phyloP scores from a whole-genome alignment of 2,113 vertebrate genomes.

The Seriola rivoliana region DNA sequence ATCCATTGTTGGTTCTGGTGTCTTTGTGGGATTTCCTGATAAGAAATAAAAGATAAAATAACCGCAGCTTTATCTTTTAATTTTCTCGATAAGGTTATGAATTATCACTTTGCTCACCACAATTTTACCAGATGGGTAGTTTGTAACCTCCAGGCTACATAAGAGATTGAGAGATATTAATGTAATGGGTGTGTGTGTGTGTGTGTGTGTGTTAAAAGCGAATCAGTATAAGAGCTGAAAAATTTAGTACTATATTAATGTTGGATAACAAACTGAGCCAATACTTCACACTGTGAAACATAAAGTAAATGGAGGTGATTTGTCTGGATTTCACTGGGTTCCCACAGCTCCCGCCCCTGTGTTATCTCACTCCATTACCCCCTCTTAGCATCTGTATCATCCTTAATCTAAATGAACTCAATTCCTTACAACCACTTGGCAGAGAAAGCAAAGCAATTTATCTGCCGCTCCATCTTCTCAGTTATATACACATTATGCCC shows the following conservation, averaged over 20 bases:
- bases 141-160: not conserved
- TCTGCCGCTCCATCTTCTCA: constrained; percentile 33
- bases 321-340: constrained; percentile 37
- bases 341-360: constrained; percentile 4
- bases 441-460: constrained; percentile 31
- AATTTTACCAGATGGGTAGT: constrained; percentile 4
- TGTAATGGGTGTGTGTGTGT: not conserved
- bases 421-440: constrained; percentile 40
- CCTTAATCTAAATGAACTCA: constrained; percentile 54
- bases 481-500: constrained; percentile 25
- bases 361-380: constrained; percentile 48
- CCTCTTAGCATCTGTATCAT: constrained; percentile 30
- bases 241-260: not conserved
- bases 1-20: not conserved
- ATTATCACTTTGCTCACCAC: not conserved
- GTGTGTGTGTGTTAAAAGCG: not conserved
- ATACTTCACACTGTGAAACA: not conserved
- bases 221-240: constrained; percentile 4
- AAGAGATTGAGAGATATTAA: constrained; percentile 4
- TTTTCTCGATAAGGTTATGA: constrained; percentile 26
- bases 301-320: constrained; percentile 22
- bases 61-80: not conserved
- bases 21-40: not conserved
- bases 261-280: not conserved
- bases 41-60: constrained; percentile 3